These are phyloP conservation scores for Cichladusa arquata DNA, from an alignment of 2,113 vertebrate genomes.

Conservation along the genomic window DNA sequence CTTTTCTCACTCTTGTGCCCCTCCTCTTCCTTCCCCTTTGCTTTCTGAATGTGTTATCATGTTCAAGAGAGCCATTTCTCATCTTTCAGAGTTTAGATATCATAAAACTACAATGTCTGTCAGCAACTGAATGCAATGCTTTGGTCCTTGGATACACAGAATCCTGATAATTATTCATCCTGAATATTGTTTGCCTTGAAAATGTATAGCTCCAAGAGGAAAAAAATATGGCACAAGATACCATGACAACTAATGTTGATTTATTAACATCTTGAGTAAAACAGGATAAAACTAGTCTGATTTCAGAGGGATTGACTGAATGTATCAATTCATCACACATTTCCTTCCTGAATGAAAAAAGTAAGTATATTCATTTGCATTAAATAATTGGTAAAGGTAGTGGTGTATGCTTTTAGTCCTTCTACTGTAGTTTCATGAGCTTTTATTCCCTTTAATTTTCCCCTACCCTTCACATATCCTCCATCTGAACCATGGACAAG, in stretches of 20 bases:
- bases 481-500: neutral
- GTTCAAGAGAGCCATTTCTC: neutral
- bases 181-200: neutral
- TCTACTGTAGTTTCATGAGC: neutral
- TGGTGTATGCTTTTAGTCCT: neutral
- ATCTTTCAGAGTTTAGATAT: neutral
- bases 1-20: neutral
- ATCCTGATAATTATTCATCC: neutral
- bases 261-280: neutral
- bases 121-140: neutral
- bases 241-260: neutral
- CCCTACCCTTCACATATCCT: neutral
- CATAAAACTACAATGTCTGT: neutral
- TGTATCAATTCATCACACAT: neutral
- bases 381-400: neutral
- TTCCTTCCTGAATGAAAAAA: neutral
- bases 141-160: neutral
- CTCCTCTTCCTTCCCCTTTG: neutral
- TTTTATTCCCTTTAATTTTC: neutral
- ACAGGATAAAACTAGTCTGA: neutral
- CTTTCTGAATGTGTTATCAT: neutral
- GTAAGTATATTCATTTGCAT: neutral
- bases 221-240: neutral
- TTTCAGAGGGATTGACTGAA: neutral
- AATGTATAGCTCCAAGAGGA: neutral